Base-by-base conservation (phyloP, 2,888 invertebrate genomes). In the Smittia sp. region DNA sequence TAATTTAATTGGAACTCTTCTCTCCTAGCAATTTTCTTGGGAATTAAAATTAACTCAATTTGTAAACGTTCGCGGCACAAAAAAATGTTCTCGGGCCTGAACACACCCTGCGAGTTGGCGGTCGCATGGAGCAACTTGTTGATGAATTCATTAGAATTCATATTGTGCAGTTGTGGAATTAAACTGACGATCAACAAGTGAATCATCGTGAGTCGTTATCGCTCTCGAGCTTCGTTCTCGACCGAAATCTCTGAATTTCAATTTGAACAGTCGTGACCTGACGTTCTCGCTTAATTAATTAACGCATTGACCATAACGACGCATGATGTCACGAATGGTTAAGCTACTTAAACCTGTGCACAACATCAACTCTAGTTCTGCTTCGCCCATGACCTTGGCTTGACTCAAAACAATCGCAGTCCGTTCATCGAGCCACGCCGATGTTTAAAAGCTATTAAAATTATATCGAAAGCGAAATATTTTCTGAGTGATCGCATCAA, bases 81-180 rank as follows among this genome's bases (percentile, higher is more conserved):
- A 46, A n/a, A 46, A 46, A 2, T 13, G 46, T n/a, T n/a, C 15
- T 46, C 46, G 2, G 9, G 32, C 9, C 32, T 6, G 2, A 46
- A 46, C 46, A 46, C 46, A 46, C 46, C 46, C 46, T n/a, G n/a
- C 15, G 46, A 6, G 2, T 11, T 3, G 6, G 46, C 2, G n/a
- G n/a, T 46, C 15, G 46, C 46, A 46, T 46, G 46, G n/a, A 46
- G 11, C 46, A 46, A 46, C 46, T 46, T 46, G 46, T 46, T 46
- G 46, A 46, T 15, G 58, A 58, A 2, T 58, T 58, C 22, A 58
- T 58, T 58, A 46, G 46, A 3, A 46, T 46, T 46, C 15, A 46
- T 2, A 6, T 46, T 46, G 32, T 32, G 46, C 46, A 46, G 2
- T 46, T 46, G 46, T 46, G 46, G 13, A 39, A 9, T 39, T 9